A percentile compares a stretch with the other conserved stretches of the same genome.
Evolutionary conservation across 2,888 invertebrate species (phyloP).

Genomic region (Pandemis cinnamomeana): DNA sequence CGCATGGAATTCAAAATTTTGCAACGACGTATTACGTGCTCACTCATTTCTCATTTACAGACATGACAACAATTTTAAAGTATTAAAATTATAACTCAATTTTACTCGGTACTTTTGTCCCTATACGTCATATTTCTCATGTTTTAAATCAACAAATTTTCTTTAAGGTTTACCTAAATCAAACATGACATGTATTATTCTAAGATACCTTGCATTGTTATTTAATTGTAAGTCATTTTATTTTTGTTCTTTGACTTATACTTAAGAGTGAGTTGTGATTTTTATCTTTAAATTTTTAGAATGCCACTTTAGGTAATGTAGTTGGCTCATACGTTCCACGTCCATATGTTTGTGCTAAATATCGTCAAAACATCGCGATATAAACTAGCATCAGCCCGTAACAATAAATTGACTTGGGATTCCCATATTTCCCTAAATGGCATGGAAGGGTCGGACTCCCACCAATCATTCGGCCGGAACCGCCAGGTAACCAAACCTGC

Average conservation of each 20-base stretch:
- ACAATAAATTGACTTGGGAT: constrained; percentile 2
- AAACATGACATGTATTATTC: background rate
- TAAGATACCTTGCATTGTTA: too few species aligned
- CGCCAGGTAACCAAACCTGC: constrained; percentile 33
- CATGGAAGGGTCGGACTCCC: constrained; percentile 23
- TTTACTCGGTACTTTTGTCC: background rate
- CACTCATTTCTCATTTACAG: constrained; percentile 7
- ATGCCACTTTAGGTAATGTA: too few species aligned
- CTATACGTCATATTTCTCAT: background rate
- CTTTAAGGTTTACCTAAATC: background rate
- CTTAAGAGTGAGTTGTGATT: background rate
- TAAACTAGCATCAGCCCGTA: background rate
- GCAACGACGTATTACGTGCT: constrained; percentile 2
- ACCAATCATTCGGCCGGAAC: constrained; percentile 32
- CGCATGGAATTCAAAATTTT: constrained; percentile 11
- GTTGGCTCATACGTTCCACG: background rate
- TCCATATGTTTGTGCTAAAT: background rate
- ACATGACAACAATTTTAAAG: background rate
- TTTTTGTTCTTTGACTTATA: background rate
- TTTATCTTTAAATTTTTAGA: background rate
- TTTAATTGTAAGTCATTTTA: too few species aligned
- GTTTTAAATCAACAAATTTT: background rate
- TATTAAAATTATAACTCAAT: background rate
- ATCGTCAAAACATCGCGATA: background rate
- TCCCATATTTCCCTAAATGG: constrained; percentile 23